Conservation (phyloP, 1,140 invertebrate species). For the Euschistus heros region DNA sequence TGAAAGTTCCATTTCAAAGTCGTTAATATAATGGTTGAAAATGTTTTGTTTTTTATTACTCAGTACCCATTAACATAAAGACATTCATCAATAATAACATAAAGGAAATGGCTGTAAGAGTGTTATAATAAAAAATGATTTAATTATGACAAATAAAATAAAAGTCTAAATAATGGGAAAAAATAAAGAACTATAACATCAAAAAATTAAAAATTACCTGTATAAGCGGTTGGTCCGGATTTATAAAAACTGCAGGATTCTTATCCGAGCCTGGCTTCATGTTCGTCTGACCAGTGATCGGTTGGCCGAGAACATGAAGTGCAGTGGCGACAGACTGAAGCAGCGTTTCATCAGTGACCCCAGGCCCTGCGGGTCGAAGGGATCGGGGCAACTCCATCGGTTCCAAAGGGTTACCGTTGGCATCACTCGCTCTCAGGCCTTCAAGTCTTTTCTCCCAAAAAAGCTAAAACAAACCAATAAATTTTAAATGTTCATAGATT, state of each 20-base stretch:
- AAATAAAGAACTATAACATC: no score
- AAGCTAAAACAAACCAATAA: constrained; percentile 45
- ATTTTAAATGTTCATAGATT: background rate
- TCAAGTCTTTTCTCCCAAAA: constrained; percentile 97
- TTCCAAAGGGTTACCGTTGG: constrained; percentile 67
- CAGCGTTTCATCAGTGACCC: constrained; percentile 79
- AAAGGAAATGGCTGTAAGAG: no score
- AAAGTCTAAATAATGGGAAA: no score
- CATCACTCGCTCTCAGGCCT: constrained; percentile 74
- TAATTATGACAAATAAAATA: no score
- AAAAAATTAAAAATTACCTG: constrained; percentile 47
- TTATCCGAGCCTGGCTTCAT: constrained; percentile 74
- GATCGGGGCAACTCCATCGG: constrained; percentile 75
- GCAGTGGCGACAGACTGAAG: constrained; percentile 83
- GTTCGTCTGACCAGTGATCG: constrained; percentile 83
- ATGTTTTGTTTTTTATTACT: no score
- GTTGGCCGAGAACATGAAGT: constrained; percentile 65
- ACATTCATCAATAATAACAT: no score
- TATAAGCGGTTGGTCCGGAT: constrained; percentile 92
- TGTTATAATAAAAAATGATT: no score
- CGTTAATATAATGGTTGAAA: no score
- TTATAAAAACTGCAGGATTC: constrained; percentile 89
- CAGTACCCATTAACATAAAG: no score
- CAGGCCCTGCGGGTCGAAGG: constrained; percentile 83
- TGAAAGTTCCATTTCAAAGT: no score